A percentile compares a stretch with the other conserved stretches of the same genome.
phyloP scores from a whole-genome alignment of 2,888 invertebrate species.

The Acronicta leporina region DNA sequence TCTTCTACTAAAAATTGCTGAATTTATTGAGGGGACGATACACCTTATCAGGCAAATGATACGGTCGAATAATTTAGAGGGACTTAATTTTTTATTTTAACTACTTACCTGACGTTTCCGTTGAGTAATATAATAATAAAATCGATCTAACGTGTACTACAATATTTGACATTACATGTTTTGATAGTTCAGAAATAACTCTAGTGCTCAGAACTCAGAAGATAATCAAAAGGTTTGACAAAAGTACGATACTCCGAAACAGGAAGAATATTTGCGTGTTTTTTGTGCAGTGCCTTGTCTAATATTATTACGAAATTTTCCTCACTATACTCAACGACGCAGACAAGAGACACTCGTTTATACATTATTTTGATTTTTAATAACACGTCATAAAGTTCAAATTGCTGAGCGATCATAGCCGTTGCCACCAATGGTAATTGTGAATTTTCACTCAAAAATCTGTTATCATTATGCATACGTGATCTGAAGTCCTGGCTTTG shows the following conservation, averaged over 20 bases:
- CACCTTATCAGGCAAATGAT: slow-evolving; percentile 38
- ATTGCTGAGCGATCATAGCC: slow-evolving; percentile 3
- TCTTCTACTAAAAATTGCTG: slow-evolving; percentile 31
- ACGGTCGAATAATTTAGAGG: slow-evolving; percentile 46
- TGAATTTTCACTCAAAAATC: slow-evolving; percentile 25
- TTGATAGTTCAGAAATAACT: too few species aligned
- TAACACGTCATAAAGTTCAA: slow-evolving; percentile 12
- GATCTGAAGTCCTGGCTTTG: slow-evolving; percentile 29
- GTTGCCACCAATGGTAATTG: slow-evolving; percentile 20
- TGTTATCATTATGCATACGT: slow-evolving; percentile 33
- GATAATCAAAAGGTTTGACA: too few species aligned
- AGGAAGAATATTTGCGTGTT: too few species aligned
- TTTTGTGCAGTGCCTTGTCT: too few species aligned
- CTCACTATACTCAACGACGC: too few species aligned
- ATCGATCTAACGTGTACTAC: too few species aligned
- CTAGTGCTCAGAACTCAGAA: too few species aligned
- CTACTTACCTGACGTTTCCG: slow-evolving; percentile 8
- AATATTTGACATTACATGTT: too few species aligned
- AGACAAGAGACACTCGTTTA: too few species aligned
- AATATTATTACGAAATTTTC: too few species aligned
- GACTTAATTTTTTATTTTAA: slow-evolving; percentile 25
- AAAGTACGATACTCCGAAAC: too few species aligned
- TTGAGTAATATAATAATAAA: neutral
- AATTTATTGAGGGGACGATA: slow-evolving; percentile 41
- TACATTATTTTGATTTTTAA: too few species aligned